Base-by-base conservation (phyloP, 1,140 invertebrate genomes). In the Cheumatopsyche charites region DNA sequence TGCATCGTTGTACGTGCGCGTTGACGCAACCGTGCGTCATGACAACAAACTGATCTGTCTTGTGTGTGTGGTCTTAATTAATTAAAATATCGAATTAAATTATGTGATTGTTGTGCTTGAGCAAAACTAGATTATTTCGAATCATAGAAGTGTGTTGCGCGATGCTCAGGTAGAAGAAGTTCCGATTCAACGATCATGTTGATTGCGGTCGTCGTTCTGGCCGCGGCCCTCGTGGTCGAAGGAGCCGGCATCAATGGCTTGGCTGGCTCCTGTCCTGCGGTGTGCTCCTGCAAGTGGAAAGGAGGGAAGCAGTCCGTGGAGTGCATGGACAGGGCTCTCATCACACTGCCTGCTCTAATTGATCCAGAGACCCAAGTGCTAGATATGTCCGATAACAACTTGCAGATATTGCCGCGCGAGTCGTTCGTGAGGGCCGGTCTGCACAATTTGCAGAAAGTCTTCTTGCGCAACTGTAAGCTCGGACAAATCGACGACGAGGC, bases 241-340 rank as follows among this genome's bases (percentile, higher is more conserved):
- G 77, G 79, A 58, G 80, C 78, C 61, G 82, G 79, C 45, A 76
- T 80, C 70, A 36, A 36, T 36, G 80, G 80, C 43, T 82, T 83
- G 42, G 80, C 83, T 43, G 83, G 83, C 75, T 85, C 84, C 73
- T 94, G 93, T 77, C 91, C 92, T 49, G 87, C 88, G 21, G 89
- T 92, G 76, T 96, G 94, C 81, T 86, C 87, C 72, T 96, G 94
- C 83, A 96, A 95, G 82, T 96, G 95, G 95, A 94, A 95, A 83
- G 89, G 90, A 77, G 94, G 94, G 70, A 96, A 96, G 84, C 90
- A 93, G 77, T 94, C 92, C 21, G 94, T 95, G 19, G 94, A 95
- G 82, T 97, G 94, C 82, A 87, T 90, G 68, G 89, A 94, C 80
- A 88, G 91, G 15, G 89, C 87, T 29, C 86, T 96, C 58, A 93